These are phyloP conservation scores for Alcedo atthis DNA, from an alignment of 2,797 vertebrate species.

Conservation along the genomic window DNA sequence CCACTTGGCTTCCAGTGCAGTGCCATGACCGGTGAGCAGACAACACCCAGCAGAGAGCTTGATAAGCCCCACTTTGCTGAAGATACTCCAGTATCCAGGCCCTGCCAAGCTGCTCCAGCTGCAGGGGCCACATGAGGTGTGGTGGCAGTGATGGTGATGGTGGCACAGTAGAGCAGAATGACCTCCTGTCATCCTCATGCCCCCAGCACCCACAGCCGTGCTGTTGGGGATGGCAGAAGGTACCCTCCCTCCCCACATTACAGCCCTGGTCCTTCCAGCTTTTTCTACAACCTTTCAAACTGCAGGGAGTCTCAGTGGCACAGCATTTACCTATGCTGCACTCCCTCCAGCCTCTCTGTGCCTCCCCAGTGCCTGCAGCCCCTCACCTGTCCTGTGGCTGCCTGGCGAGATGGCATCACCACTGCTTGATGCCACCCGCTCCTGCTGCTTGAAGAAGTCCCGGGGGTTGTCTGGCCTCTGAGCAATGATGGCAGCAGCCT, in stretches of 20 bases:
- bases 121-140: not conserved
- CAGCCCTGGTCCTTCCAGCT: not conserved
- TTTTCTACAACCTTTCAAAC: fast-evolving
- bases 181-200: not conserved
- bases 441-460: constrained; percentile 96
- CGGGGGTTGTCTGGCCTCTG: constrained; percentile 93
- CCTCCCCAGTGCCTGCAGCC: not conserved
- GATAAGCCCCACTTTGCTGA: not conserved
- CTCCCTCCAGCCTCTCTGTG: not conserved
- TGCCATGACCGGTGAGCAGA: not conserved
- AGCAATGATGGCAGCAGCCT: constrained; percentile 96
- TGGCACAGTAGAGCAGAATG: not conserved
- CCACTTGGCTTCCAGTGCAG: not conserved
- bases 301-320: not conserved
- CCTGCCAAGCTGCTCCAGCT: not conserved
- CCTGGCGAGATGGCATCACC: constrained; percentile 83
- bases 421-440: constrained; percentile 85
- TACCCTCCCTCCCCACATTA: too few relatives aligned
- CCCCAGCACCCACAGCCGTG: not conserved
- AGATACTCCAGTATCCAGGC: not conserved
- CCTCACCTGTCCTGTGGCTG: constrained; percentile 88
- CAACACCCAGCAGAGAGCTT: not conserved
- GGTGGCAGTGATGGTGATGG: not conserved
- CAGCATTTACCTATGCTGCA: not conserved
- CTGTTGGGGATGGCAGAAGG: not conserved